A percentile compares a stretch with the other conserved stretches of the same genome.
phyloP scores from a whole-genome alignment of 2,797 vertebrate genomes.

The Semotilus atromaculatus region DNA sequence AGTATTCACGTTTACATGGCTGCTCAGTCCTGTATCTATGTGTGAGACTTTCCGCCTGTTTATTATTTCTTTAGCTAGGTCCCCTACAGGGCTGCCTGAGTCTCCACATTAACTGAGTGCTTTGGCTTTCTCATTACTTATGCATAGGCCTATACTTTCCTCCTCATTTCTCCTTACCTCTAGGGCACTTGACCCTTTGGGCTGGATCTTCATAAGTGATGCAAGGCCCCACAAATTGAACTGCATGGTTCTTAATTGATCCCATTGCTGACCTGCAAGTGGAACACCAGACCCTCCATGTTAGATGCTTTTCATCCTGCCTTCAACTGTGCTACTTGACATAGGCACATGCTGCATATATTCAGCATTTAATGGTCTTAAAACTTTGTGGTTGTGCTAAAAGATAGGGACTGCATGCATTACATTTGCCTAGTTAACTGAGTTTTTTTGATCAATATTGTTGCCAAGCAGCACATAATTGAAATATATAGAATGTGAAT shows the following conservation, averaged over 20 bases:
- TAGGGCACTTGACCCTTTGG: constrained; percentile 31
- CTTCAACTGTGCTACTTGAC: neutral
- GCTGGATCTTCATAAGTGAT: constrained; percentile 33
- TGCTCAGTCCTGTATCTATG: neutral
- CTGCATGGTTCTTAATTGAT: neutral
- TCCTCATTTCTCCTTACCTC: constrained; percentile 26
- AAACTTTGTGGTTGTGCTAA: neutral
- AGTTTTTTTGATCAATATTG: neutral
- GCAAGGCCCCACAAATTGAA: constrained; percentile 13
- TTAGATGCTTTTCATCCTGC: neutral
- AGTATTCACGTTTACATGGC: neutral
- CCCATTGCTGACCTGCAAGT: neutral
- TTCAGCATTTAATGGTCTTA: neutral
- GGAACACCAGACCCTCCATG: neutral
- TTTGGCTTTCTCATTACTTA: constrained; percentile 37
- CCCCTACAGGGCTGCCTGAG: constrained; percentile 16
- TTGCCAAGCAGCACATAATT: neutral
- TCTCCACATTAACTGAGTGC: constrained; percentile 29
- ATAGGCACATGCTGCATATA: neutral
- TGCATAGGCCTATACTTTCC: constrained; percentile 32
- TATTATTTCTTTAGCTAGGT: constrained; percentile 12
- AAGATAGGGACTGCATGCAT: neutral
- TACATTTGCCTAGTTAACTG: neutral
- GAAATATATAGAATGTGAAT: neutral
- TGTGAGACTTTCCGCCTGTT: neutral